These are phyloP conservation scores for Melanerpes formicivorus DNA, from an alignment of 2,113 vertebrate genomes.

Conservation along the genomic window DNA sequence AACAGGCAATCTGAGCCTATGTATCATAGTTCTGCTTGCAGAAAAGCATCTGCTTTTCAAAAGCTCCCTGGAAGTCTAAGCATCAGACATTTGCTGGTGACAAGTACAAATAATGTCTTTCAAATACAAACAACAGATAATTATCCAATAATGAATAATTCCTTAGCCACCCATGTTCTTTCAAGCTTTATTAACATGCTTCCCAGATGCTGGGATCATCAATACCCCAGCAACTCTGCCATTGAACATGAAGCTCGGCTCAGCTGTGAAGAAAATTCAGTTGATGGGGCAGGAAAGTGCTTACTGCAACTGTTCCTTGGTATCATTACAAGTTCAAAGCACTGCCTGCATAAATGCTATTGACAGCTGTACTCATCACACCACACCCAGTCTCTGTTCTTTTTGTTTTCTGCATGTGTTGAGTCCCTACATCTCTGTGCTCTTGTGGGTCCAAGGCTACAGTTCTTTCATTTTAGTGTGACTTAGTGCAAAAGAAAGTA, in stretches of 20 bases:
- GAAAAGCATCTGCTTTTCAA: neutral
- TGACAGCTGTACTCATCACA: slow-evolving; percentile 36
- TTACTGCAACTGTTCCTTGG: slow-evolving; percentile 26
- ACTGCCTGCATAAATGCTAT: slow-evolving; percentile 24
- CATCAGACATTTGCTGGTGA: neutral
- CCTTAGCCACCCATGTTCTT: neutral
- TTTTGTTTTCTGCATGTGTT: neutral
- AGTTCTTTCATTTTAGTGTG: neutral
- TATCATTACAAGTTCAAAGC: slow-evolving; percentile 52
- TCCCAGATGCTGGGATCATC: neutral
- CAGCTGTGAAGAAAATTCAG: slow-evolving; percentile 14
- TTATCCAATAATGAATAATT: neutral
- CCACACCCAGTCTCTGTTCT: neutral
- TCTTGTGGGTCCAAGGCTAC: neutral
- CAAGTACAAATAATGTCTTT: neutral
- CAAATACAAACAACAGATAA: neutral
- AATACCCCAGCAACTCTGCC: neutral
- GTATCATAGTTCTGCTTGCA: neutral
- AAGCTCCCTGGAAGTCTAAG: neutral
- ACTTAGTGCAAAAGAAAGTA: neutral
- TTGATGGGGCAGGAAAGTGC: neutral
- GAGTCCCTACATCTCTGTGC: neutral
- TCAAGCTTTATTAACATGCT: neutral
- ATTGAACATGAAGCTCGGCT: neutral
- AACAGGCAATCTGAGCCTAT: neutral